Evolutionary conservation across 2,797 vertebrate genomes (phyloP).

Genomic region (Sus cebifrons): DNA sequence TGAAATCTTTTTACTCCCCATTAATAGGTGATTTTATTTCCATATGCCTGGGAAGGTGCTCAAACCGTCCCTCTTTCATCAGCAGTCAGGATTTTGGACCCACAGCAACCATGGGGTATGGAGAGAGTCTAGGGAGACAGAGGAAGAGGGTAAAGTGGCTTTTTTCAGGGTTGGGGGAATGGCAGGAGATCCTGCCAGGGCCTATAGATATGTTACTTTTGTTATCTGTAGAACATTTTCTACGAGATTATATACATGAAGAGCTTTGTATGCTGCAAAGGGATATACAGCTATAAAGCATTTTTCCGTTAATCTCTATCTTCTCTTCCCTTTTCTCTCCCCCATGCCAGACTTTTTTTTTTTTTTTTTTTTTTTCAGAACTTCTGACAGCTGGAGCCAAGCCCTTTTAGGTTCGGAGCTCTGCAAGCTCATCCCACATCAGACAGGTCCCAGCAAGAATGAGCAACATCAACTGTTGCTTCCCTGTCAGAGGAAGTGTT

Average conservation of each 20-base stretch:
- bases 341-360: background rate
- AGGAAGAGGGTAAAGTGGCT: background rate
- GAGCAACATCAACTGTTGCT: slow-evolving; percentile 48
- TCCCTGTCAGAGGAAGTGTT: slow-evolving; percentile 32
- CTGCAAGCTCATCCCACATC: background rate
- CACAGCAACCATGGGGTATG: background rate
- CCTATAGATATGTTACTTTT: slow-evolving; percentile 25
- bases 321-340: background rate
- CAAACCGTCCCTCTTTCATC: background rate
- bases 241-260: background rate
- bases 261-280: slow-evolving; percentile 41
- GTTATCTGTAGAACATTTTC: slow-evolving; percentile 41
- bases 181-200: background rate
- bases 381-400: background rate
- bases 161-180: background rate
- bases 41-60: slow-evolving; percentile 21
- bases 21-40: slow-evolving; percentile 68
- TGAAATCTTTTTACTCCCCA: slow-evolving; percentile 57
- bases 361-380: background rate
- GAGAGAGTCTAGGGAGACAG: background rate
- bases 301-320: background rate
- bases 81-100: slow-evolving; percentile 61
- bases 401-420: slow-evolving; percentile 34
- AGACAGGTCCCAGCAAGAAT: slow-evolving; percentile 50
- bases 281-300: background rate